Conservation (phyloP, 2,113 vertebrate species). For the Istiophorus platypterus region DNA sequence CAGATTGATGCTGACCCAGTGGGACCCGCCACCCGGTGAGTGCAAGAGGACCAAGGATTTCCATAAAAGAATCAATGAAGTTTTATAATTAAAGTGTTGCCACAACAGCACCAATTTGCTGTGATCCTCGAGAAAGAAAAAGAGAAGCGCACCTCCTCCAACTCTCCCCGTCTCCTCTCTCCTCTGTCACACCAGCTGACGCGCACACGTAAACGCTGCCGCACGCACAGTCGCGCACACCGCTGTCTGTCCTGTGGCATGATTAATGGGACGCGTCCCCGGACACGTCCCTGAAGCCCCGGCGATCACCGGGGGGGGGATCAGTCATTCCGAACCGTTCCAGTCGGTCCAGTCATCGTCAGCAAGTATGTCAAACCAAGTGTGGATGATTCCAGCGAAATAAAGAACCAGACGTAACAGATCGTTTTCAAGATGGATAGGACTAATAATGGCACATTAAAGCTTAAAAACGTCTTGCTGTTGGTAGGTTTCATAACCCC, state of each 20-base stretch:
- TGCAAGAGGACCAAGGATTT: constrained; percentile 33
- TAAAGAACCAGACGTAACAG: not conserved
- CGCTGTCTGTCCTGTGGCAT: constrained; percentile 64
- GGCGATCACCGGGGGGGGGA: constrained; percentile 59
- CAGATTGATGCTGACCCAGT: constrained; percentile 19
- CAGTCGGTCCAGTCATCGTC: constrained; percentile 43
- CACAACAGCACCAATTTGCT: constrained; percentile 17
- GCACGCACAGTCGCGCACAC: not conserved
- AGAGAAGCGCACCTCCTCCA: not conserved
- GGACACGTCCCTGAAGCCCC: constrained; percentile 70
- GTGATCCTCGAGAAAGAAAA: constrained; percentile 13
- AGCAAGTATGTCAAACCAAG: constrained; percentile 43
- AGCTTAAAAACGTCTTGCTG: not conserved
- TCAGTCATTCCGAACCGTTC: constrained; percentile 51
- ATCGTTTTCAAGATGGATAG: not conserved
- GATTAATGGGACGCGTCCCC: constrained; percentile 76
- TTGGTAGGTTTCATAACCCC: not conserved
- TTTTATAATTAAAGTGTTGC: constrained; percentile 21
- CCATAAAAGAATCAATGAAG: constrained; percentile 53
- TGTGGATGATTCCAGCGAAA: constrained; percentile 12
- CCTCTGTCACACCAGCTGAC: not conserved
- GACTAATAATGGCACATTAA: not conserved
- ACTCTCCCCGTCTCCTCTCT: not conserved
- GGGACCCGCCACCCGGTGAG: constrained; percentile 3
- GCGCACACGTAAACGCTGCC: constrained; percentile 2